Conservation (phyloP, 2,888 invertebrate genomes). For the Synergus umbraculus region DNA sequence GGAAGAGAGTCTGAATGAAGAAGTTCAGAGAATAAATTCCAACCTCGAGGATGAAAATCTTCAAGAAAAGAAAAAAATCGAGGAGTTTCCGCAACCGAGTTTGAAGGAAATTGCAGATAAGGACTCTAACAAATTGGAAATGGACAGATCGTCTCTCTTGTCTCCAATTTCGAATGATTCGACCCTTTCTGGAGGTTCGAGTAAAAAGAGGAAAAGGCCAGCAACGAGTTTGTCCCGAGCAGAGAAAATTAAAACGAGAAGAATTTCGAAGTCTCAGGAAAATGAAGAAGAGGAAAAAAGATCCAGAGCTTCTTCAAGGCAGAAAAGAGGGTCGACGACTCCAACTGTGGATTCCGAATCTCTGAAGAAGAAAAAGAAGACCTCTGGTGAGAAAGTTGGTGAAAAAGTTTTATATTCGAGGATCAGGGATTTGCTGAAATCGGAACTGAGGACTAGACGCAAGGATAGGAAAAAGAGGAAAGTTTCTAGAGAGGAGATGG, state of each 20-base stretch:
- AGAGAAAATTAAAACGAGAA: conserved; percentile 19
- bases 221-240: conserved; percentile 31
- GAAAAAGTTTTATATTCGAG: conserved; percentile 11
- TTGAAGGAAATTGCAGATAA: background rate
- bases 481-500: conserved; percentile 62
- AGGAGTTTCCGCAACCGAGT: background rate
- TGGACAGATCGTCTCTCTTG: background rate
- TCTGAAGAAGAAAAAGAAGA: conserved; percentile 41
- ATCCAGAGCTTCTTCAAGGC: background rate
- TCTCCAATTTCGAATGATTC: conserved; percentile 22
- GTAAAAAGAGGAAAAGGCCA: conserved; percentile 35
- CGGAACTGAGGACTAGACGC: conserved; percentile 35
- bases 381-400: background rate
- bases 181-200: background rate
- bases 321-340: background rate
- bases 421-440: background rate
- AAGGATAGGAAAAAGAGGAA: conserved; percentile 49
- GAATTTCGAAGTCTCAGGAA: conserved; percentile 48
- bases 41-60: background rate
- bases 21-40: conserved; percentile 13
- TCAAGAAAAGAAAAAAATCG: background rate
- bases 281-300: conserved; percentile 41
- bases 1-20: conserved; percentile 5
- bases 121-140: background rate
- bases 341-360: background rate